Percentiles rank a stretch among this genome's conserved stretches.
These are phyloP conservation scores for Spialia ferax DNA, from an alignment of 2,888 invertebrate species.

Conservation along the genomic window DNA sequence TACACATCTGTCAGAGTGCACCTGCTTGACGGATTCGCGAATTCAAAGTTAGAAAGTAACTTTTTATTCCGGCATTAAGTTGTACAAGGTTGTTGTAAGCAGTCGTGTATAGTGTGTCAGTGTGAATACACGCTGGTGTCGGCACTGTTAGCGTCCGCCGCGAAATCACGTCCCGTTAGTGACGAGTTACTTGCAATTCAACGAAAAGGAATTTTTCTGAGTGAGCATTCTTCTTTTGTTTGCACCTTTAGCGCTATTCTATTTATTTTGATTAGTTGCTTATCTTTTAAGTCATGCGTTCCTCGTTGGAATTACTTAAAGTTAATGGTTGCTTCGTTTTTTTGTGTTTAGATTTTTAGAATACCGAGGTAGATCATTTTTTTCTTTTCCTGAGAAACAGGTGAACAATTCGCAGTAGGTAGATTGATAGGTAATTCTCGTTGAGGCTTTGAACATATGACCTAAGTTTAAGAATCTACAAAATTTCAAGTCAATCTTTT, in stretches of 20 bases:
- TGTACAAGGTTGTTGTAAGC: slow-evolving; percentile 66
- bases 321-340: too few relatives aligned
- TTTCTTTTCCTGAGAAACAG: too few relatives aligned
- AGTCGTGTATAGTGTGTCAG: slow-evolving; percentile 72
- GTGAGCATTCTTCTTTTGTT: slow-evolving; percentile 48
- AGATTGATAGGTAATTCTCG: too few relatives aligned
- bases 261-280: slow-evolving; percentile 3
- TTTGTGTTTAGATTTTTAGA: background rate
- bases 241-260: slow-evolving; percentile 19
- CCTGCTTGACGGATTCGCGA: slow-evolving; percentile 53
- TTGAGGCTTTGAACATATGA: background rate
- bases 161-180: slow-evolving; percentile 51
- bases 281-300: background rate
- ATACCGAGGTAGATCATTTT: too few relatives aligned
- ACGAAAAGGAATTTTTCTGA: slow-evolving; percentile 50
- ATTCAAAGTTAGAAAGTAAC: slow-evolving; percentile 82
- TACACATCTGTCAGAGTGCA: slow-evolving; percentile 29
- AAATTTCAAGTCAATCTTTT: background rate
- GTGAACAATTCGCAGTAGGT: too few relatives aligned
- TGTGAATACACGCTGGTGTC: slow-evolving; percentile 58
- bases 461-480: background rate
- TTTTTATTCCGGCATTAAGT: slow-evolving; percentile 71
- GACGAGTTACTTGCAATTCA: slow-evolving; percentile 43
- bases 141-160: slow-evolving; percentile 40
- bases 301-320: background rate